phyloP scores from a whole-genome alignment of 2,888 invertebrate genomes.

The Reticulitermes lucifugus region DNA sequence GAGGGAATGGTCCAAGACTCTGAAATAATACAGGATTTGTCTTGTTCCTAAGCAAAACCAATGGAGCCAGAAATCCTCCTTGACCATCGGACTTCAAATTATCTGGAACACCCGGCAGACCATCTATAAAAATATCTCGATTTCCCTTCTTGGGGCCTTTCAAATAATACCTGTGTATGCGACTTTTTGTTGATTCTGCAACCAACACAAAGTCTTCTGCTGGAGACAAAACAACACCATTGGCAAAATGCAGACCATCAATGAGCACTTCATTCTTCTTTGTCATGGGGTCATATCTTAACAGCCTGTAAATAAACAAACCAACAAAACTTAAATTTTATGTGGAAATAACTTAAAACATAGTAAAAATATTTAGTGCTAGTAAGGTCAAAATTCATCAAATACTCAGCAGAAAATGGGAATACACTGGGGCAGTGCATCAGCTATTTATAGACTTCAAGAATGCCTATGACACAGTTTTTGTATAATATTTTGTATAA shows the following conservation, averaged over 20 bases:
- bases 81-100: constrained; percentile 70
- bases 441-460: too few relatives aligned
- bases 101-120: constrained; percentile 82
- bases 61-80: constrained; percentile 75
- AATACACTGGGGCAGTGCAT: too few relatives aligned
- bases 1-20: constrained; percentile 72
- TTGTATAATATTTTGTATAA: too few relatives aligned
- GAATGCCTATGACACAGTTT: too few relatives aligned
- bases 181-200: constrained; percentile 74
- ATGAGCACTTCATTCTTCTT: constrained; percentile 82
- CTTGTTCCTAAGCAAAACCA: constrained; percentile 69
- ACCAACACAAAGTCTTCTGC: constrained; percentile 87
- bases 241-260: constrained; percentile 85
- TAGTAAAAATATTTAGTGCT: too few relatives aligned
- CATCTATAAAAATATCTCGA: constrained; percentile 83
- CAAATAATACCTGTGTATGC: constrained; percentile 79
- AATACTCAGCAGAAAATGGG: too few relatives aligned
- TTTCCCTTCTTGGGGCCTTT: constrained; percentile 85
- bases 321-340: too few relatives aligned
- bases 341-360: too few relatives aligned
- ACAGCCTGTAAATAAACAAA: constrained; percentile 70
- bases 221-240: constrained; percentile 85
- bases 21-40: constrained; percentile 70
- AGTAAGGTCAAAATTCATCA: too few relatives aligned
- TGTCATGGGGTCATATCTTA: constrained; percentile 82